phyloP scores from a whole-genome alignment of 2,888 invertebrate species.

The Toxonevra muliebris region DNA sequence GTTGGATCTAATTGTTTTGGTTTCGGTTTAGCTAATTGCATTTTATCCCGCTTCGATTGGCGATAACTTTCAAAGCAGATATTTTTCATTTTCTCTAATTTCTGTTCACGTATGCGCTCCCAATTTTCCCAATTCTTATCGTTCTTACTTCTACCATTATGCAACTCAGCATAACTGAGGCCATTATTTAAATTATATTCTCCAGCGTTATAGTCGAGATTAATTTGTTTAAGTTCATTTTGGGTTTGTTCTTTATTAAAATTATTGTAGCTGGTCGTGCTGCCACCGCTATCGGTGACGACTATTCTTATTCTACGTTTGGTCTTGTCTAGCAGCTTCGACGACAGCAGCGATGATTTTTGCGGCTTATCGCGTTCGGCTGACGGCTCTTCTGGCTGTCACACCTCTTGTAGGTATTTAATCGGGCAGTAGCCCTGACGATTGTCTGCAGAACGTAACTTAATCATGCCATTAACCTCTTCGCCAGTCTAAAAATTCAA shows the following conservation, averaged over 20 bases:
- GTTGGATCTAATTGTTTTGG: constrained; percentile 62
- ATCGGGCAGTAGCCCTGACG: constrained; percentile 93
- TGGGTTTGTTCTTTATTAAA: constrained; percentile 29
- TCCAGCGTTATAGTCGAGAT: constrained; percentile 45
- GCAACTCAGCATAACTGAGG: constrained; percentile 46
- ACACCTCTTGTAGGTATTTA: constrained; percentile 94
- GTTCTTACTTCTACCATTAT: constrained; percentile 55
- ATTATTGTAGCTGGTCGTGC: constrained; percentile 50
- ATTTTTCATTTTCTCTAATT: constrained; percentile 64
- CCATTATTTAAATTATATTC: constrained; percentile 40
- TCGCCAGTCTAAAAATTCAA: constrained; percentile 74
- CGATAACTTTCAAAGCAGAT: constrained; percentile 65
- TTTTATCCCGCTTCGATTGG: constrained; percentile 62
- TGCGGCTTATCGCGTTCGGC: constrained; percentile 58
- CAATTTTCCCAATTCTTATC: constrained; percentile 66
- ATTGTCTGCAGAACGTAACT: constrained; percentile 92
- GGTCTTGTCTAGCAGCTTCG: constrained; percentile 60
- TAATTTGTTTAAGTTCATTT: constrained; percentile 51
- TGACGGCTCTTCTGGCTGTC: constrained; percentile 72
- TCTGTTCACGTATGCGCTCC: constrained; percentile 64
- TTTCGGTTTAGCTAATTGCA: constrained; percentile 58
- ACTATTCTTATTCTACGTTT: constrained; percentile 64
- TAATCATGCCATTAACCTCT: constrained; percentile 91
- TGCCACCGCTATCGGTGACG: constrained; percentile 57
- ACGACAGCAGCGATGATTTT: constrained; percentile 58